Evolutionary conservation across 2,113 vertebrate species (phyloP).

Genomic region (Apteryx owenii): DNA sequence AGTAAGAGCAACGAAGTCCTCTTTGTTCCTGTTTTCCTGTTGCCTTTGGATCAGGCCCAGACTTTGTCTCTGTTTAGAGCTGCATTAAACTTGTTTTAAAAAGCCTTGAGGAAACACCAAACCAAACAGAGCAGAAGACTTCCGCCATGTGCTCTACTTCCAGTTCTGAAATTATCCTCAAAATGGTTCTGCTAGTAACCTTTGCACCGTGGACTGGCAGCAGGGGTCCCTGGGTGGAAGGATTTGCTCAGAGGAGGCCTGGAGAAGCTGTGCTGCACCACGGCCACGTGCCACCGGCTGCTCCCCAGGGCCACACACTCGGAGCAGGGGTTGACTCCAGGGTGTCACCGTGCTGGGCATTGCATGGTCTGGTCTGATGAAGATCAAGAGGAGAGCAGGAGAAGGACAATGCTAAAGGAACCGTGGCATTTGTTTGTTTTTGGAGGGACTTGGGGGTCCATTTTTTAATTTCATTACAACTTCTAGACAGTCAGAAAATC

Average conservation of each 20-base stretch:
- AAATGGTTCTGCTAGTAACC: background rate
- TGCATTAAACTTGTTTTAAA: background rate
- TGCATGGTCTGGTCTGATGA: background rate
- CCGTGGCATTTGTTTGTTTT: background rate
- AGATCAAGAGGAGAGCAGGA: background rate
- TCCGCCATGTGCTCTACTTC: background rate
- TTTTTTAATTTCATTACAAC: background rate
- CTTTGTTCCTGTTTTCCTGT: background rate
- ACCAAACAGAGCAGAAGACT: background rate
- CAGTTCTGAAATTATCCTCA: background rate
- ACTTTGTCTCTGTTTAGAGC: background rate
- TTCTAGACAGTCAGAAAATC: background rate
- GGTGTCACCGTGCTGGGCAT: accelerated
- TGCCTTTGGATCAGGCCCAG: background rate
- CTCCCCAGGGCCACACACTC: accelerated
- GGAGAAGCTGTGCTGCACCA: background rate
- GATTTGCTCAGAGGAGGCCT: background rate
- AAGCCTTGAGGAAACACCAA: background rate
- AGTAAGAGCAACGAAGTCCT: background rate
- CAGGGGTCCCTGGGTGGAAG: accelerated
- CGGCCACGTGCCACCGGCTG: background rate
- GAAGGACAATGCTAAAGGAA: background rate
- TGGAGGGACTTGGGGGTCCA: background rate
- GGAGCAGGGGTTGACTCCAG: background rate
- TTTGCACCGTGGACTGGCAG: background rate